Conservation (phyloP, 2,888 invertebrate species). For the Pandemis cinnamomeana region DNA sequence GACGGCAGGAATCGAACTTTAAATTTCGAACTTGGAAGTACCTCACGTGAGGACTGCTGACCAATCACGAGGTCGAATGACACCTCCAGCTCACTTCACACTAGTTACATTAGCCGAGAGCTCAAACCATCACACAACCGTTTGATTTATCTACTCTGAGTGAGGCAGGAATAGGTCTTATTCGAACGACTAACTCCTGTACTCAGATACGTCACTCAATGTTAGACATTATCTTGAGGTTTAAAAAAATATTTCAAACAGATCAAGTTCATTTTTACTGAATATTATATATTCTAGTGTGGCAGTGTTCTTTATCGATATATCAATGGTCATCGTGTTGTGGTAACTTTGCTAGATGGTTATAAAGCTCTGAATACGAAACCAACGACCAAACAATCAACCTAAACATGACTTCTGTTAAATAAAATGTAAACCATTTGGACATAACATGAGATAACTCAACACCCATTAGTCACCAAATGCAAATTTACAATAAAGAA, state of each 20-base stretch:
- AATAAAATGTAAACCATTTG: slow-evolving; percentile 60
- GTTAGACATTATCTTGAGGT: no score
- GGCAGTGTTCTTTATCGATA: background rate
- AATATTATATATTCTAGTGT: background rate
- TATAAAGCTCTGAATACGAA: slow-evolving; percentile 51
- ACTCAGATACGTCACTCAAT: background rate
- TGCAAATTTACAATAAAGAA: slow-evolving; percentile 25
- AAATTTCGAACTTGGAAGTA: background rate
- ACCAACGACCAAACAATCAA: slow-evolving; percentile 60
- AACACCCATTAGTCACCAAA: slow-evolving; percentile 18
- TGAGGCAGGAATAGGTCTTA: background rate
- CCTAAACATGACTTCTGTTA: slow-evolving; percentile 69
- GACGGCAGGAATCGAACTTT: background rate
- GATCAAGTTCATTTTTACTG: background rate
- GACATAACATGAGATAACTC: slow-evolving; percentile 40
- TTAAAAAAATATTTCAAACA: no score
- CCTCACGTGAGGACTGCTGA: no score
- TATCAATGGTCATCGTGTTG: background rate
- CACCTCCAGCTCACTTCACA: background rate
- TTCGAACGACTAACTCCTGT: background rate
- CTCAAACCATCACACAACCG: background rate
- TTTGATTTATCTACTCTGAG: background rate
- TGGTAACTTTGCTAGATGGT: slow-evolving; percentile 38
- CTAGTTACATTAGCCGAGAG: background rate
- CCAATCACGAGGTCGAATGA: background rate